phyloP scores from a whole-genome alignment of 2,797 vertebrate species.

The Epinephelus awoara region DNA sequence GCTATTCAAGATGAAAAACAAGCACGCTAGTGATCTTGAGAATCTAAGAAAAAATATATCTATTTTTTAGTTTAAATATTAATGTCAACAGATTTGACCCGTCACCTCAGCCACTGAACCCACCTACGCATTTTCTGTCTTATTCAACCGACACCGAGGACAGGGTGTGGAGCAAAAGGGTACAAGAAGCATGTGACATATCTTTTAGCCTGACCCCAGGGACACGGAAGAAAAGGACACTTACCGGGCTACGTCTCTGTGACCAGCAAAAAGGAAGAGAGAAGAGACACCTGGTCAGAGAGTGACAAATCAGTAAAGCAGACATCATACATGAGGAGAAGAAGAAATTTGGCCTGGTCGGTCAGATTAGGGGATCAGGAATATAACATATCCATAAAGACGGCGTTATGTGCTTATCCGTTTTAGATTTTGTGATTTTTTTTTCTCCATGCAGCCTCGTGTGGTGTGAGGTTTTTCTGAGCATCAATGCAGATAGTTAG shows the following conservation, averaged over 20 bases:
- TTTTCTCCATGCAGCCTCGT: neutral
- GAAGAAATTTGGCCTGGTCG: constrained; percentile 12
- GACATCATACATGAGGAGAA: constrained; percentile 65
- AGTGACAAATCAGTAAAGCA: constrained; percentile 93
- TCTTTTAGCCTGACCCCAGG: constrained; percentile 41
- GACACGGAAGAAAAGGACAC: constrained; percentile 70
- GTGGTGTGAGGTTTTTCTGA: neutral
- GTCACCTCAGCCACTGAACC: constrained; percentile 16
- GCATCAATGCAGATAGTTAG: constrained; percentile 10
- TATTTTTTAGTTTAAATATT: constrained; percentile 1
- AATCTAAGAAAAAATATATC: neutral
- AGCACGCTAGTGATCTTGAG: constrained; percentile 17
- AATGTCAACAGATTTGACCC: constrained; percentile 22
- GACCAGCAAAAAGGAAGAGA: constrained; percentile 99
- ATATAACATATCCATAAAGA: neutral
- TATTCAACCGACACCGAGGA: constrained; percentile 2
- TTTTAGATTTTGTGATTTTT: neutral
- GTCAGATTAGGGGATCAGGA: constrained; percentile 16
- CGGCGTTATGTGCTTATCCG: neutral
- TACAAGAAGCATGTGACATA: constrained; percentile 27
- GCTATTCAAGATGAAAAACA: constrained; percentile 45
- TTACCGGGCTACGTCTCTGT: constrained; percentile 99
- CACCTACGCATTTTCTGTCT: constrained; percentile 11
- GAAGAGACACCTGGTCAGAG: constrained; percentile 99
- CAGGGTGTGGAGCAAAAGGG: constrained; percentile 38